These are phyloP conservation scores for Noctua comes DNA, from an alignment of 2,888 invertebrate species.

Conservation along the genomic window DNA sequence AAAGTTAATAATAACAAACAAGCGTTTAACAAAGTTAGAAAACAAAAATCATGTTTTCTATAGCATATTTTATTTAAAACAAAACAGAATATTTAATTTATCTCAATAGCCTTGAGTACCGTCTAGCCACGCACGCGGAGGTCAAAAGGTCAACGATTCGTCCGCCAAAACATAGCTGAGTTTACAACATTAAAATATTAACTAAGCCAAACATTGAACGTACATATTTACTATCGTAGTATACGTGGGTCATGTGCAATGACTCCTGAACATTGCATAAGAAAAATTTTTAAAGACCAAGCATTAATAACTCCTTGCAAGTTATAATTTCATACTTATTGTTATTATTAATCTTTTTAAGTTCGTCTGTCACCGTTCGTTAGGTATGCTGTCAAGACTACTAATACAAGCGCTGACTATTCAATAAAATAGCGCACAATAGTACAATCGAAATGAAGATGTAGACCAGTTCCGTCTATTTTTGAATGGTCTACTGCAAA, in stretches of 20 bases:
- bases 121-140: constrained; percentile 11
- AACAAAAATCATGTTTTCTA: background rate
- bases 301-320: background rate
- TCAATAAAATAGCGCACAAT: too few species aligned
- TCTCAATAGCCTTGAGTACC: constrained; percentile 27
- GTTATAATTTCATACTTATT: background rate
- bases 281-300: background rate
- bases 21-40: background rate
- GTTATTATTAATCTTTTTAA: background rate
- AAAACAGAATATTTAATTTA: background rate
- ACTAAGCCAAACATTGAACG: background rate
- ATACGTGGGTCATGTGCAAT: constrained; percentile 6
- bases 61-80: constrained; percentile 9
- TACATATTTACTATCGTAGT: constrained; percentile 19
- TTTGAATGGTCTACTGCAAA: too few species aligned
- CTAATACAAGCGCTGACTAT: too few species aligned
- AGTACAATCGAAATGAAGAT: too few species aligned
- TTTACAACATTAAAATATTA: constrained; percentile 15
- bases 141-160: constrained; percentile 19
- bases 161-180: background rate
- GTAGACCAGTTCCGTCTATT: too few species aligned
- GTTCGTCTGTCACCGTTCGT: background rate
- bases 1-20: background rate
- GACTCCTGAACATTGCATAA: background rate
- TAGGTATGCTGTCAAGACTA: background rate